Base-by-base conservation (phyloP, 2,113 vertebrate species). In the Rhynchopsitta pachyrhyncha region DNA sequence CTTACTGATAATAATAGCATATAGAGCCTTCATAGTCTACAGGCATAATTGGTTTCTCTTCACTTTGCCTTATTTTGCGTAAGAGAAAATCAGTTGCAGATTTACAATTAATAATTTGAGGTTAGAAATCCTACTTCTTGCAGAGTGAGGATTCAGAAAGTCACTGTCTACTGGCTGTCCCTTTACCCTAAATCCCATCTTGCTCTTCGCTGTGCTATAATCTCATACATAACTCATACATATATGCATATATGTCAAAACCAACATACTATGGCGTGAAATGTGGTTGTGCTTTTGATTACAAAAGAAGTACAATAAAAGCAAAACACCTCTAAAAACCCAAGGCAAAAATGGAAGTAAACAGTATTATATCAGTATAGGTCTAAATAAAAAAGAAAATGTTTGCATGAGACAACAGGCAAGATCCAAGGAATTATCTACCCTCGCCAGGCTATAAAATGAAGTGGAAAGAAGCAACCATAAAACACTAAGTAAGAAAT, bases 351-450 rank as follows among this genome's bases (percentile, higher is more conserved):
- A 67, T 42, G 1, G 22, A 12, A 53, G 53, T 66, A 63, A 76
- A 31, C 2, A 69, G 31, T 52, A 57, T 75, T 84, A 68, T 37
- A 52, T 3, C 29, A 64, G 35, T 23, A 57, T 18, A 66, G n/a
- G 35, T 89, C 94, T 81, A 88, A 94, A 86, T 53, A 88, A 81
- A 91, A 88, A 67, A 76, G 35, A 87, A 83, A 94, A 93, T 29
- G 31, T 88, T 90, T 52, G 41, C 24, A 8, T 6, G 68, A 70
- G 64, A 68, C 84, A 82, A 71, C 88, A 76, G 80, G n/a, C 39
- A 92, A 86, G 57, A 94, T 49, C 55, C 75, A 81, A 91, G 64
- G 86, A 96, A 83, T 93, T 60, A 83, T 84, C 70, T 46, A 16
- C 88, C 88, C 37, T 79, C 73, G 27, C 77, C 73, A 42, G 66